Evolutionary conservation across 2,888 invertebrate species (phyloP), one percentile per base, ranked within the genome.

Genomic region (Zaprionus obscuricornis): DNA sequence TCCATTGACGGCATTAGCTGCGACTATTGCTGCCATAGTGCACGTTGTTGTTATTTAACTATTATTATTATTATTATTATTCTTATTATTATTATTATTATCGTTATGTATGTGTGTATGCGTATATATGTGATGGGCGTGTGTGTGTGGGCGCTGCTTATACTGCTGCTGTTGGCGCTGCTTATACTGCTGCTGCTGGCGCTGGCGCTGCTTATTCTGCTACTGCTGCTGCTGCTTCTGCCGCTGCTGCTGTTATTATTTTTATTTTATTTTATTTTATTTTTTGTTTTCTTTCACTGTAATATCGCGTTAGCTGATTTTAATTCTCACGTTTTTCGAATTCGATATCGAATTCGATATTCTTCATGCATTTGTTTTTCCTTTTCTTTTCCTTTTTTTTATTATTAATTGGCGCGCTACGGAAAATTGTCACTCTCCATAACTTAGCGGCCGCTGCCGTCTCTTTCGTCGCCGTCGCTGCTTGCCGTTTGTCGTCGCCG

Each of bases 351-450:
- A 62, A 64, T 71, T 51, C 43, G 31, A 22, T 40, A 49, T 33
- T 58, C 43, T 52, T 36, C 39, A 52, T 42, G 40, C 59, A 58
- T 63, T 66, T 66, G 43, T 4, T 51, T 11, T 40, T 50, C 20
- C 54, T 46, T 26, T 37, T 36, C 1, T 3, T 24, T 8, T 37
- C 33, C 1, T 26, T 52, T n/a, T 22, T 4, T 42, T 40, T 45
- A 39, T 51, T 58, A 36, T 63, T 78, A 75, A 71, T 74, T 75
- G 66, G 71, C 83, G 72, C 66, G 63, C 50, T 59, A 49, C 58
- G 71, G 67, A 59, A 77, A 66, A 67, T 85, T 74, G 71, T 85
- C 85, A 78, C 74, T 81, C 79, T 81, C 81, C 81, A 81, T 81
- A 76, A 84, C 85, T 69, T 79, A 47, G 36, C 57, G 42, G 59